Conservation (phyloP, 2,113 vertebrate species). For the Mesoclemmys tuberculata region DNA sequence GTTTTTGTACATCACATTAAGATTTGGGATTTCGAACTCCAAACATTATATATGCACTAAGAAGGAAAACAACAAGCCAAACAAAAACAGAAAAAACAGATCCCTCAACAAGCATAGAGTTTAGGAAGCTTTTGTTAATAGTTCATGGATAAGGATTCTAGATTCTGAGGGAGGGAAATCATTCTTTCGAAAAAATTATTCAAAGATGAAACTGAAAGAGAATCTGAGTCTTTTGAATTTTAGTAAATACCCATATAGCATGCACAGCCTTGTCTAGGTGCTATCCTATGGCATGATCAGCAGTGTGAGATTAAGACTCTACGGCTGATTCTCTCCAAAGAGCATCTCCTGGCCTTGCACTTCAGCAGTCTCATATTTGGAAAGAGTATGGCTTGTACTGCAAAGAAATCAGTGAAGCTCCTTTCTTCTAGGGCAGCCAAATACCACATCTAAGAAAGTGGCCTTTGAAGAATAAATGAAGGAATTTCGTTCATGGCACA, state of each 20-base stretch:
- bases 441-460: rapidly evolving
- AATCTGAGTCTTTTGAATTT: neutral
- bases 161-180: neutral
- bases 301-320: neutral
- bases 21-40: neutral
- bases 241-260: neutral
- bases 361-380: rapidly evolving
- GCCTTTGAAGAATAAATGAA: neutral
- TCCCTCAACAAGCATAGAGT: neutral
- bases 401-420: neutral
- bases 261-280: neutral
- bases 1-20: neutral
- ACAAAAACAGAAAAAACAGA: neutral
- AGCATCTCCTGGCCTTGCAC: rapidly evolving
- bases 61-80: neutral
- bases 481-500: neutral
- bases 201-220: neutral
- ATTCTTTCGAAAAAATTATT: neutral
- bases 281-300: rapidly evolving
- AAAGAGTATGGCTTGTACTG: neutral
- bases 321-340: rapidly evolving
- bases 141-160: neutral
- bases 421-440: neutral
- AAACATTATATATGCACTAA: neutral
- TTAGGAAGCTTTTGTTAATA: neutral